A percentile compares a stretch with the other conserved stretches of the same genome.
These are phyloP conservation scores for Lasioglossum oenotherae DNA, from an alignment of 2,888 invertebrate genomes.

Conservation along the genomic window DNA sequence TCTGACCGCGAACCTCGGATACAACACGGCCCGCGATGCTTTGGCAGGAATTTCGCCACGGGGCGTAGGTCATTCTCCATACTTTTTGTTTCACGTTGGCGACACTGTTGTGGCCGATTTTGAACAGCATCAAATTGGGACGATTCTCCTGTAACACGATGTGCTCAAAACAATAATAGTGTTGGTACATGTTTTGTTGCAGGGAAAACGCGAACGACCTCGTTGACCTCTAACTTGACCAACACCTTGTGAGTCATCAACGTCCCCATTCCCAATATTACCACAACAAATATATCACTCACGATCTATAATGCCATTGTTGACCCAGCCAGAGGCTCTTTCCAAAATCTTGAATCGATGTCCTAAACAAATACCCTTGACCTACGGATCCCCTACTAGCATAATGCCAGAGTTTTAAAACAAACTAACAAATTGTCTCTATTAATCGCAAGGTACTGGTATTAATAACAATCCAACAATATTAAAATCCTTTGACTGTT, in stretches of 20 bases:
- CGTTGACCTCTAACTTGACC: slow-evolving; percentile 37
- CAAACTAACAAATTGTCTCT: background rate
- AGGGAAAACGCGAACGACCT: slow-evolving; percentile 29
- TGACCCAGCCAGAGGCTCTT: slow-evolving; percentile 7
- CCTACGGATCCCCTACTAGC: background rate
- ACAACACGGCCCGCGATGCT: background rate
- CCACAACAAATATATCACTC: slow-evolving; percentile 50
- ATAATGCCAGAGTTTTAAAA: background rate
- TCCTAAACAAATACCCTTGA: slow-evolving; percentile 49
- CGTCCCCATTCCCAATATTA: slow-evolving; percentile 30
- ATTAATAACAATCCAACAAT: too few species aligned
- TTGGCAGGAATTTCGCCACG: background rate
- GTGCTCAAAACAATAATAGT: too few species aligned
- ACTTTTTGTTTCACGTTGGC: background rate
- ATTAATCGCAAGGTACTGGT: too few species aligned
- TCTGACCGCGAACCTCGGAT: slow-evolving; percentile 33
- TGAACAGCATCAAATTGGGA: too few species aligned
- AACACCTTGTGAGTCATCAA: slow-evolving; percentile 21
- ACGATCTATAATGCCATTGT: slow-evolving; percentile 31
- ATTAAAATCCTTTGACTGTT: too few species aligned
- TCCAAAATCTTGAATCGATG: slow-evolving; percentile 28
- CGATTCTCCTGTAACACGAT: too few species aligned
- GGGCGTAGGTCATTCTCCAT: background rate
- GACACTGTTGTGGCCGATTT: background rate
- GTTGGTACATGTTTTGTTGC: background rate